Conservation (phyloP, 2,797 vertebrate genomes). For the Gymnopithys bicolor region DNA sequence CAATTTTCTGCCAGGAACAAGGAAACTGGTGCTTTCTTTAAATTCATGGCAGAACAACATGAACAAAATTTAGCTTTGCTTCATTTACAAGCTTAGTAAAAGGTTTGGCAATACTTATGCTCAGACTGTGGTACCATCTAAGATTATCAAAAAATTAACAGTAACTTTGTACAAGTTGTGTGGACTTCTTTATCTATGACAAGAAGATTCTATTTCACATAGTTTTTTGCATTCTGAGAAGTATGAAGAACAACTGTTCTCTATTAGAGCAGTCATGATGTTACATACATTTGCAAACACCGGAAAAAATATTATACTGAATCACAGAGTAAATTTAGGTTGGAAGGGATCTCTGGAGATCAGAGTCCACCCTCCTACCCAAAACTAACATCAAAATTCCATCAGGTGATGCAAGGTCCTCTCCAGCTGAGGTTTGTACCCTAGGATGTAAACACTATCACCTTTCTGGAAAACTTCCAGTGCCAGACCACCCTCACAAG, state of each 20-base stretch:
- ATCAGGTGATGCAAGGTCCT: neutral
- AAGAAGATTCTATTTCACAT: neutral
- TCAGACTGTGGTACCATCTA: neutral
- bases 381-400: neutral
- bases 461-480: neutral
- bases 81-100: neutral
- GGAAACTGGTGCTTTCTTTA: neutral
- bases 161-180: neutral
- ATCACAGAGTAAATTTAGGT: neutral
- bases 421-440: neutral
- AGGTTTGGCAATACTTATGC: neutral
- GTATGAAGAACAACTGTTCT: neutral
- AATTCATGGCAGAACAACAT: neutral
- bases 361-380: neutral
- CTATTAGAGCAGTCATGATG: neutral
- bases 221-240: neutral
- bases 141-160: neutral
- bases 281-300: neutral
- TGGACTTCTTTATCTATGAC: neutral
- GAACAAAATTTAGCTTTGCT: neutral
- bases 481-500: neutral
- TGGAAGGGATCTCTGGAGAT: neutral
- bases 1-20: slow-evolving; percentile 7
- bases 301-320: neutral
- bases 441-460: neutral